Evolutionary conservation across 2,113 vertebrate species (phyloP).

Genomic region (Polypterus senegalus): DNA sequence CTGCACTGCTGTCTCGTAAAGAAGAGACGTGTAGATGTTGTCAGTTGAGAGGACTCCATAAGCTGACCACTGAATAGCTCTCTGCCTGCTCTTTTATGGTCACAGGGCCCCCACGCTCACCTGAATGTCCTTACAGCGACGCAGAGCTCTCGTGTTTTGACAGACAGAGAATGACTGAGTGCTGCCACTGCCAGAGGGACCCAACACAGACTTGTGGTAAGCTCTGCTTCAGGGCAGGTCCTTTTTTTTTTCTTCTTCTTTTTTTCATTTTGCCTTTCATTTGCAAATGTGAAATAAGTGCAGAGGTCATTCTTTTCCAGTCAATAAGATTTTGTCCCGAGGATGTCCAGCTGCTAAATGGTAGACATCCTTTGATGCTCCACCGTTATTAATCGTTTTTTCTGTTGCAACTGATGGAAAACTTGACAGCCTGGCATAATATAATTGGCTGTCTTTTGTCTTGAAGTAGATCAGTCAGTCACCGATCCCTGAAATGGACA

Average conservation of each 20-base stretch:
- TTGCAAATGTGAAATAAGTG: too few species aligned
- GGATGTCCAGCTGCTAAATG: background rate
- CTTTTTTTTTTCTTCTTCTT: too few species aligned
- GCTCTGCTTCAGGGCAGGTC: constrained; percentile 18
- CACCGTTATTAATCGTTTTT: too few species aligned
- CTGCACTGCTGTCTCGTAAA: too few species aligned
- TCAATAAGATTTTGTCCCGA: background rate
- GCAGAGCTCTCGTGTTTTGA: constrained; percentile 81
- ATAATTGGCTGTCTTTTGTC: too few species aligned
- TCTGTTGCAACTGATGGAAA: background rate
- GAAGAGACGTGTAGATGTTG: too few species aligned
- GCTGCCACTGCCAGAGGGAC: constrained; percentile 63
- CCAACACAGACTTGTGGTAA: constrained; percentile 64
- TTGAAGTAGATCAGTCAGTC: too few species aligned
- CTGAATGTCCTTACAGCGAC: constrained; percentile 63
- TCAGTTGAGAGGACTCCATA: too few species aligned
- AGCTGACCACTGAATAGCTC: background rate
- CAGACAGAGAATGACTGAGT: constrained; percentile 48
- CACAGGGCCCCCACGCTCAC: constrained; percentile 63
- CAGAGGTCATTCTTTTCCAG: background rate
- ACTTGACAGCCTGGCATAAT: too few species aligned
- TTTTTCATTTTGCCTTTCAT: too few species aligned
- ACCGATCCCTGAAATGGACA: too few species aligned
- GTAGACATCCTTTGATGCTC: too few species aligned
- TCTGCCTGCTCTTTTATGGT: constrained; percentile 12